phyloP scores from a whole-genome alignment of 2,888 invertebrate species.

The Drosophila neonasuta region DNA sequence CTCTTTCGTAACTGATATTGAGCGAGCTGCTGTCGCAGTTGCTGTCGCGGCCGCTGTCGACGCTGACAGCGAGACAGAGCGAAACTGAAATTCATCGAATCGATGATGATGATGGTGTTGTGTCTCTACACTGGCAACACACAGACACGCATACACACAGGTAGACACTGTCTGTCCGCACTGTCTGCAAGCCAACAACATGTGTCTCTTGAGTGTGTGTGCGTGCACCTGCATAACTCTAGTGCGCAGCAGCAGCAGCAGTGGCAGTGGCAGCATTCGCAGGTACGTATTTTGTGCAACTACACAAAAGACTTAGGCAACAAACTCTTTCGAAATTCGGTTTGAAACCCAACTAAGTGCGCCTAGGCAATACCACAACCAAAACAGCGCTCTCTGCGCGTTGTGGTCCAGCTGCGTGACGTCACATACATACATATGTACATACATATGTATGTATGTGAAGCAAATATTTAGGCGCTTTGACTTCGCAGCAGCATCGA shows the following conservation, averaged over 20 bases:
- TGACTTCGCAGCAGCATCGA: no score
- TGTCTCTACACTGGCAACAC: constrained; percentile 74
- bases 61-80: constrained; percentile 26
- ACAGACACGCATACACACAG: constrained; percentile 53
- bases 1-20: constrained; percentile 78
- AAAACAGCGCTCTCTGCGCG: not conserved
- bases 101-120: constrained; percentile 50
- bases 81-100: constrained; percentile 72
- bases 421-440: no score
- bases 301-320: constrained; percentile 70
- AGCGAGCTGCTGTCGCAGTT: constrained; percentile 27
- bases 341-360: constrained; percentile 38
- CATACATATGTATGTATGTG: no score
- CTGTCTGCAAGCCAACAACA: not conserved
- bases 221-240: constrained; percentile 69
- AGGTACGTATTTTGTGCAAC: constrained; percentile 56
- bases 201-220: constrained; percentile 46
- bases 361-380: not conserved
- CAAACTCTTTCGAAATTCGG: constrained; percentile 50
- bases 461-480: not conserved
- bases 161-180: constrained; percentile 41
- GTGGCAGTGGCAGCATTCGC: constrained; percentile 19
- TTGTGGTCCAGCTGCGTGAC: not conserved
- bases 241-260: constrained; percentile 31
- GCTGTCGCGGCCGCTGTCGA: constrained; percentile 6